phyloP scores from a whole-genome alignment of 2,113 vertebrate species.

The Oceanites oceanicus region DNA sequence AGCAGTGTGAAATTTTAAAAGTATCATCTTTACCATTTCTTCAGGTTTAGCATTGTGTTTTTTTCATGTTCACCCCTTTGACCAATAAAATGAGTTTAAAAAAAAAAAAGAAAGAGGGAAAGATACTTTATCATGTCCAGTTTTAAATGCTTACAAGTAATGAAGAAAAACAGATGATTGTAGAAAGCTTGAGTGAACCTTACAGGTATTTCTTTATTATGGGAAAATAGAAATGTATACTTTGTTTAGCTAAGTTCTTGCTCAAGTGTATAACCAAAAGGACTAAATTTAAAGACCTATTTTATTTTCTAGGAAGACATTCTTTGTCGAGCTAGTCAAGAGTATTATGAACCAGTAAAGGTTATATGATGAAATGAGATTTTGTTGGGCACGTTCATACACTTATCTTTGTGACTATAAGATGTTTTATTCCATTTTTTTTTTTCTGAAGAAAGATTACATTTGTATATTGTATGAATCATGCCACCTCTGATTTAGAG shows the following conservation, averaged over 20 bases:
- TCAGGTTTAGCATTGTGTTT: not conserved
- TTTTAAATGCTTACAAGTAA: not conserved
- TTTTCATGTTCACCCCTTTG: not conserved
- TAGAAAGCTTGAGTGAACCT: not conserved
- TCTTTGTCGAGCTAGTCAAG: not conserved
- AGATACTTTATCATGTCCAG: not conserved
- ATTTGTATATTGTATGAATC: not conserved
- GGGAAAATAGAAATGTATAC: not conserved
- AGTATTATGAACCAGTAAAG: not conserved
- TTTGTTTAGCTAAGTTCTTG: not conserved
- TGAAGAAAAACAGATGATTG: not conserved
- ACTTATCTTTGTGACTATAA: not conserved
- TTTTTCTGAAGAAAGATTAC: not conserved
- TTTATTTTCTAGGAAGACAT: not conserved
- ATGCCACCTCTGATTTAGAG: not conserved
- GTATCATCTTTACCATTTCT: not conserved
- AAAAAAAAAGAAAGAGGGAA: not conserved
- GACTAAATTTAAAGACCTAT: not conserved
- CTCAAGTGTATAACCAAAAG: not conserved
- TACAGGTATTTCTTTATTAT: not conserved
- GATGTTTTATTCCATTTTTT: not conserved
- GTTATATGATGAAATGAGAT: not conserved
- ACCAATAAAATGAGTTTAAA: not conserved
- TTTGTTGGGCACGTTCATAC: not conserved
- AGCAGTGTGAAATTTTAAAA: not conserved